Conservation (phyloP, 2,888 invertebrate species). For the Apamea anceps region DNA sequence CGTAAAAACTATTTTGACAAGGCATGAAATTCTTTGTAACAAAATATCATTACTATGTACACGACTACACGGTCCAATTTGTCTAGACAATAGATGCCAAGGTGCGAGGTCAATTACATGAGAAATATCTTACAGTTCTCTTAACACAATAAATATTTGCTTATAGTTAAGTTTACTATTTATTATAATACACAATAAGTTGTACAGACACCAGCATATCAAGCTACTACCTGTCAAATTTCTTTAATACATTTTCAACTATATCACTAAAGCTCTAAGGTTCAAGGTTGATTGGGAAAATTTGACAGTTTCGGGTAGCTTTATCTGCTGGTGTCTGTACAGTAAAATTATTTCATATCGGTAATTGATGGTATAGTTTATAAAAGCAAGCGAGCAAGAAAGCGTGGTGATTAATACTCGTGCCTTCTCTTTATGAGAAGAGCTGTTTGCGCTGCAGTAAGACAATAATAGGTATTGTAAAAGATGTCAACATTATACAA, state of each 20-base stretch:
- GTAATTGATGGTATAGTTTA: not conserved
- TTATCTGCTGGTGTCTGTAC: no score
- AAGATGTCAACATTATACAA: not conserved
- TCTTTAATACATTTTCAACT: no score
- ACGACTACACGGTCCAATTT: not conserved
- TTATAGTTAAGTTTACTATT: not conserved
- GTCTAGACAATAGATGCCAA: conserved; percentile 9
- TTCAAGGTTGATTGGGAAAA: no score
- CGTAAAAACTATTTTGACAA: not conserved
- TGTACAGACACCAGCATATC: no score
- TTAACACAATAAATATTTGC: not conserved
- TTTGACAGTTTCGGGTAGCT: no score
- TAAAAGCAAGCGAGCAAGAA: not conserved
- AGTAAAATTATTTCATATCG: not conserved
- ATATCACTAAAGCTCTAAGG: no score
- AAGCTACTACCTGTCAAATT: no score
- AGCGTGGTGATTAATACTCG: not conserved
- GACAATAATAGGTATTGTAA: not conserved
- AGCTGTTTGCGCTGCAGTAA: not conserved
- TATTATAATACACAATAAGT: not conserved
- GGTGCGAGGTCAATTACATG: not conserved
- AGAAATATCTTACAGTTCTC: not conserved
- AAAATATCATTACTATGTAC: conserved; percentile 6
- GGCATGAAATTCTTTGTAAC: conserved; percentile 17
- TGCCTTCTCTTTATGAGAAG: not conserved